phyloP scores from a whole-genome alignment of 64 coral and sea anemone genomes.

The Actinia tenebrosa region DNA sequence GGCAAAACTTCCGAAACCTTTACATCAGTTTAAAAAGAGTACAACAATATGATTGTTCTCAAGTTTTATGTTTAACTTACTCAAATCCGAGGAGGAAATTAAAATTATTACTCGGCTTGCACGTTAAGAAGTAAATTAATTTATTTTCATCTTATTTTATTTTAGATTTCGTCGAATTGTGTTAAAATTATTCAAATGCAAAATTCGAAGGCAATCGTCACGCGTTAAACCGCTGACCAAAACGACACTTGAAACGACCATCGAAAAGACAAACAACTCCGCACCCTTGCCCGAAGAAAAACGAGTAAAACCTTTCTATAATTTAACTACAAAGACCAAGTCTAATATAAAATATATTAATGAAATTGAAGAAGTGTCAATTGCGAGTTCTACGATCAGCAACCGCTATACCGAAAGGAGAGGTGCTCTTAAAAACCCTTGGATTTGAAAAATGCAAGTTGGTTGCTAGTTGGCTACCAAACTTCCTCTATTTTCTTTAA shows the following conservation, averaged over 20 bases:
- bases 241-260: not conserved
- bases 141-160: not conserved
- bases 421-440: not conserved
- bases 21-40: too few species aligned
- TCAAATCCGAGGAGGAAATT: too few species aligned
- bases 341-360: not conserved
- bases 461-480: too few species aligned
- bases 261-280: not conserved
- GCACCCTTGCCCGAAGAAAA: not conserved
- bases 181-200: not conserved
- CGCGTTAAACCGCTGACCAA: not conserved
- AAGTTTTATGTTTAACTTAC: too few species aligned
- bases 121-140: too few species aligned
- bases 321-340: not conserved
- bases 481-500: too few species aligned
- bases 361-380: not conserved
- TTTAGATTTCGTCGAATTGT: conserved; percentile 7
- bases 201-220: not conserved
- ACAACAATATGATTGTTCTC: too few species aligned
- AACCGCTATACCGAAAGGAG: not conserved
- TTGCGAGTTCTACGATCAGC: not conserved
- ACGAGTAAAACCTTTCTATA: not conserved
- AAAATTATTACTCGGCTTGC: too few species aligned
- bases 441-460: not conserved
- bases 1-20: too few species aligned